phyloP scores from a whole-genome alignment of 2,888 invertebrate species.

The Catocala nupta region DNA sequence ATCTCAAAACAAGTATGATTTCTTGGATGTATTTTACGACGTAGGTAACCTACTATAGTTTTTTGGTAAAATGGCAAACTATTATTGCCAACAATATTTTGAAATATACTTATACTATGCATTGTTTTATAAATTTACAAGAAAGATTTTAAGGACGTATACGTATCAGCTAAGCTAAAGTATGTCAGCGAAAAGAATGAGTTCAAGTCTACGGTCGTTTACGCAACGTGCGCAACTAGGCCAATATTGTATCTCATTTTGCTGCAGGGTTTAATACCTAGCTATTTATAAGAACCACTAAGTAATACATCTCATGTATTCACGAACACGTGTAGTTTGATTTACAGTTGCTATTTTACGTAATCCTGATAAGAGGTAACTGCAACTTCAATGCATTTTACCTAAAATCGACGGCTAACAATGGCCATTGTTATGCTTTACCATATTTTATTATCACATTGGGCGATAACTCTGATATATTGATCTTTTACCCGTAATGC shows the following conservation, averaged over 20 bases:
- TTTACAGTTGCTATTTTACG: conserved; percentile 14
- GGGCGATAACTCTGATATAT: not conserved
- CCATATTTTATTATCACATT: not conserved
- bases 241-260: conserved; percentile 73
- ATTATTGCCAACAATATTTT: too few relatives aligned
- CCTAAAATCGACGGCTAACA: conserved; percentile 2
- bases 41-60: too few relatives aligned
- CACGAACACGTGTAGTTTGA: conserved; percentile 12
- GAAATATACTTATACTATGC: not conserved
- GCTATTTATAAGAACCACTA: conserved; percentile 31
- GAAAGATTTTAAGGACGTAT: conserved; percentile 1
- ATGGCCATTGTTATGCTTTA: conserved; percentile 5
- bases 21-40: too few relatives aligned
- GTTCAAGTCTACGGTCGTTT: conserved; percentile 84
- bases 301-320: conserved; percentile 21
- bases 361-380: conserved; percentile 7
- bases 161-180: conserved; percentile 45
- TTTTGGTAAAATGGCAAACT: too few relatives aligned
- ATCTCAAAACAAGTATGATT: too few relatives aligned
- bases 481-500: too few relatives aligned
- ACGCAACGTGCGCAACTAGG: conserved; percentile 81
- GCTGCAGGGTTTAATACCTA: conserved; percentile 46
- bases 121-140: not conserved
- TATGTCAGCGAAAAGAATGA: conserved; percentile 73
- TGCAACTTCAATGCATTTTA: conserved; percentile 8